Evolutionary conservation across 2,888 invertebrate species (phyloP), one percentile per base, ranked within the genome.

Genomic region (Iphiclides podalirius): DNA sequence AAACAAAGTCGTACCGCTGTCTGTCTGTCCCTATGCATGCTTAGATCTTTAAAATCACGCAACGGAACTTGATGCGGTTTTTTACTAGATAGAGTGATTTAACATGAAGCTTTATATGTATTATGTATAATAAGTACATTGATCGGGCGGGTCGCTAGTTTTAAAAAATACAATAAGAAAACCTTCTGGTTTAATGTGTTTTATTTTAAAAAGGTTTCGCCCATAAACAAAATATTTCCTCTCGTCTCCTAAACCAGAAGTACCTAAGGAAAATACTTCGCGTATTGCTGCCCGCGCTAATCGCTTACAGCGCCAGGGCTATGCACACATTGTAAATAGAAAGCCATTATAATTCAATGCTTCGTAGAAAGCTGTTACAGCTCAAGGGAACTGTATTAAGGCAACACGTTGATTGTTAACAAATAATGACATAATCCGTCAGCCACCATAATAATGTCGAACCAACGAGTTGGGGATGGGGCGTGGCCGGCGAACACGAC

Each of bases 401-500:
- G 8, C 42, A 17, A 48, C 33, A 42, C 37, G 48, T 42, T 48
- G 42, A 51, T 46, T 52, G 45, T 47, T 45, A 47, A 48, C 44
- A 47, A 58, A 49, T 55, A 59, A 59, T 51, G 52, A 54, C 58
- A 58, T 49, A 45, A 50, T 65, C 64, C 64, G 63, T 67, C 64
- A n/a, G 60, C 52, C 56, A 57, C 63, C 64, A 73, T 67, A 70
- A 72, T 76, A 72, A 75, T 74, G 75, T 77, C 71, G 73, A 67
- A 68, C 20, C 31, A n/a, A n/a, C n/a, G n/a, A 15, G 43, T 49
- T 43, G 38, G 49, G 43, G 43, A 42, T 48, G 38, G 56, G 74
- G 75, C 68, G 75, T 71, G 78, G 72, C n/a, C 79, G 79, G 73
- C 83, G 80, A 78, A 65, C 82, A 76, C 76, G 81, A 78, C 75